Base-by-base conservation (phyloP, 2,113 vertebrate genomes). In the Tragelaphus buxtoni region DNA sequence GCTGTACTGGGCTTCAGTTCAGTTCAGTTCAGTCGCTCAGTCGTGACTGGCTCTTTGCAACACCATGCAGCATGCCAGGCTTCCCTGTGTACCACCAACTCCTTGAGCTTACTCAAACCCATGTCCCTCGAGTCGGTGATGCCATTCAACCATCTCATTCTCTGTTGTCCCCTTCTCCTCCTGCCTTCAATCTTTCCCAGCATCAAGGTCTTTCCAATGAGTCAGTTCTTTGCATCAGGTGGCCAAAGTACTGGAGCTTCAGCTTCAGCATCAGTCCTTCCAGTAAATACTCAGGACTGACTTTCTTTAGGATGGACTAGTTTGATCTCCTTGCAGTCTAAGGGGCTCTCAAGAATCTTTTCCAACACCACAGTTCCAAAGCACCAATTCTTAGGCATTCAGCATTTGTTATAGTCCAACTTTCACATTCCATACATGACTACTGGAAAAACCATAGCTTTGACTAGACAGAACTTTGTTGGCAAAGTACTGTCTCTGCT, bases 1-100 rank as follows among this genome's bases (percentile, higher is more conserved):
- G 28, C 13, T 56, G 9, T 47, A 13, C 39, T 58, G 53, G 39
- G 55, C 51, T 47, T 55, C n/a, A 69, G 9, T 35, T 65, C 32
- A 18, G 16, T n/a, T 65, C 32, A 20, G 8, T 65, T 69, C 18
- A 69, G 65, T 69, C 4, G 1, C n/a, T 39, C 65, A 39, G 65
- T 69, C 0, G 0, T 39, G 65, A 39, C 65, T 20, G 9, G 22
- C 17, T 69, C n/a, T 69, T 22, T 69, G n/a, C n/a, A 11, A 39
- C 9, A 9, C 18, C 18, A 69, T 39, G n/a, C 9, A 69, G 65
- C 18, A 69, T 0, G 1, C 9, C 35, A 35, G 18, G 63, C 63
- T 35, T 69, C 65, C n/a, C n/a, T 69, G 65, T 69, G n/a, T 9
- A 69, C 39, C 65, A 69, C n/a, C 18, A 69, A 69, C 18, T 69